Conservation (phyloP, 2,888 invertebrate species). For the Saturnia japonica region DNA sequence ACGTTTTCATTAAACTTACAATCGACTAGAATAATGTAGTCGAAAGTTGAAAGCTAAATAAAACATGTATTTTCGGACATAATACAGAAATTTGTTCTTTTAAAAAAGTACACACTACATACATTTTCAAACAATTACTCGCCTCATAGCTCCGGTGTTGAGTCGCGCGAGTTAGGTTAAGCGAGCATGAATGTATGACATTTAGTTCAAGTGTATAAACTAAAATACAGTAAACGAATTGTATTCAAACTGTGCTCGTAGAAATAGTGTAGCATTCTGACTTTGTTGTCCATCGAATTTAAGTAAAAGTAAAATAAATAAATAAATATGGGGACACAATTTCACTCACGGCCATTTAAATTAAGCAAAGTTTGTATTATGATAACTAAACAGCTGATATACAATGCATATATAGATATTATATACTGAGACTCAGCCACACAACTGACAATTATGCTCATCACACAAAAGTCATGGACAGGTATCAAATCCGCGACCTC, state of each 20-base stretch:
- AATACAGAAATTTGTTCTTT: background rate
- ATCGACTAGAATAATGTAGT: too few relatives aligned
- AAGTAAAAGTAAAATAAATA: background rate
- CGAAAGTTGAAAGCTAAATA: too few relatives aligned
- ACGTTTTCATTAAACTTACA: too few relatives aligned
- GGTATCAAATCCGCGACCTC: too few relatives aligned
- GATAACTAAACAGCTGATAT: too few relatives aligned
- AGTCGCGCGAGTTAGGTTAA: background rate
- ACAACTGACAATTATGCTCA: too few relatives aligned
- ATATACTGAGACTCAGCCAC: too few relatives aligned
- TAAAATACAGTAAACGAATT: background rate
- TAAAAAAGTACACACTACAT: background rate
- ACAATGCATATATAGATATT: too few relatives aligned
- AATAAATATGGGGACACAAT: too few relatives aligned
- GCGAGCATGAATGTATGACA: background rate
- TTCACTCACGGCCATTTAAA: too few relatives aligned
- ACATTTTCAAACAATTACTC: background rate
- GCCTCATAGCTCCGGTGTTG: background rate
- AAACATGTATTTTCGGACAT: background rate
- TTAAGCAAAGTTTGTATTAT: too few relatives aligned
- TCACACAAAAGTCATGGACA: too few relatives aligned
- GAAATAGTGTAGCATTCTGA: background rate
- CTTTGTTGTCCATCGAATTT: background rate
- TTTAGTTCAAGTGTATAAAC: conserved; percentile 1
- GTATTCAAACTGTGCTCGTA: background rate